These are phyloP conservation scores for Lepidostoma basale DNA, from an alignment of 1,140 invertebrate genomes.

Conservation along the genomic window DNA sequence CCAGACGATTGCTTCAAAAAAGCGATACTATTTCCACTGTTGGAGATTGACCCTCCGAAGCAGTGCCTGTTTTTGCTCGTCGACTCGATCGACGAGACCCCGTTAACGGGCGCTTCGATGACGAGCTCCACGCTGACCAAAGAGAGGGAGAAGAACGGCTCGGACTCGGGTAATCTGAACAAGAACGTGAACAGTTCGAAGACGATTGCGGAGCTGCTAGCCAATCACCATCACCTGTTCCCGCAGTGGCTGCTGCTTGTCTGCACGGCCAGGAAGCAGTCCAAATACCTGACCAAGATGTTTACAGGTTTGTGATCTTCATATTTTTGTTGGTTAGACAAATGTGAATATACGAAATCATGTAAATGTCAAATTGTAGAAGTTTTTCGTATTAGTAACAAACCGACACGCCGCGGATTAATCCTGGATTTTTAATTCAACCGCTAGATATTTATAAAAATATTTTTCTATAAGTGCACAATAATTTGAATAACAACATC, in stretches of 20 bases:
- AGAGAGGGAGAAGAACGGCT: slow-evolving; percentile 49
- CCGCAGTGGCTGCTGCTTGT: slow-evolving; percentile 92
- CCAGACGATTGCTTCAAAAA: slow-evolving; percentile 91
- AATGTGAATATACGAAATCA: too few species aligned
- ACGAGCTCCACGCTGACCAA: slow-evolving; percentile 53
- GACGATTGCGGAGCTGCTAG: slow-evolving; percentile 85
- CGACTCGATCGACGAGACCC: slow-evolving; percentile 89
- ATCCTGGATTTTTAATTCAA: too few species aligned
- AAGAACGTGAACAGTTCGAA: slow-evolving; percentile 59
- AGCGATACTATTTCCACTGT: slow-evolving; percentile 82
- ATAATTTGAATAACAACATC: too few species aligned
- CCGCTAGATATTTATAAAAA: too few species aligned
- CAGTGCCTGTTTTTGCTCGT: slow-evolving; percentile 85
- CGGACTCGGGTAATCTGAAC: slow-evolving; percentile 50
- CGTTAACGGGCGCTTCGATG: slow-evolving; percentile 48
- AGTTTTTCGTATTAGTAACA: too few species aligned
- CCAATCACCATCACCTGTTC: slow-evolving; percentile 90
- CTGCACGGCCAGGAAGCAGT: slow-evolving; percentile 86
- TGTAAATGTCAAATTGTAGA: too few species aligned
- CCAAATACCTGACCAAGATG: slow-evolving; percentile 85
- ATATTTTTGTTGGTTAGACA: not conserved
- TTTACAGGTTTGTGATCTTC: slow-evolving; percentile 68
- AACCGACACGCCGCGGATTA: too few species aligned
- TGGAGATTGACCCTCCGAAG: slow-evolving; percentile 84
- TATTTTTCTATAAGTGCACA: too few species aligned